These are phyloP conservation scores for Pangasius sanitwongsei DNA, from an alignment of 2,797 vertebrate species.

Conservation along the genomic window DNA sequence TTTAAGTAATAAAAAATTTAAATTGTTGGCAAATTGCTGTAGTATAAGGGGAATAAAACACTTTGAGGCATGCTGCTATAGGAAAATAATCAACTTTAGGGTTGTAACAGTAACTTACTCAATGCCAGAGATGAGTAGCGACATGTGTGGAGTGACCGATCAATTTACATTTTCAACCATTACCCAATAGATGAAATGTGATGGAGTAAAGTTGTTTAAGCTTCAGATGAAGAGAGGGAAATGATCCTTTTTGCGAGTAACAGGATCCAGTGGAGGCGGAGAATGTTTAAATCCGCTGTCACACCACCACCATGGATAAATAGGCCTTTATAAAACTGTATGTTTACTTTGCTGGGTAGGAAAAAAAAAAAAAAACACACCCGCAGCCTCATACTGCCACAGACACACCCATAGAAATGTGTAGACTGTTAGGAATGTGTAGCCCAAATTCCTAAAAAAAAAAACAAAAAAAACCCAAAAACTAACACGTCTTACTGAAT, in stretches of 20 bases:
- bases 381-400: background rate
- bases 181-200: too few relatives aligned
- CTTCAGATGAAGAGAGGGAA: background rate
- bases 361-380: background rate
- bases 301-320: conserved; percentile 20
- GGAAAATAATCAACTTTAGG: too few relatives aligned
- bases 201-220: background rate
- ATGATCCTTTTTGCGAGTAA: background rate
- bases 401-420: background rate
- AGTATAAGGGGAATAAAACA: background rate
- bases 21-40: background rate
- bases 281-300: background rate
- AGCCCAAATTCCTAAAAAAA: background rate
- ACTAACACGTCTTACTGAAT: background rate
- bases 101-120: too few relatives aligned
- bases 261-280: background rate
- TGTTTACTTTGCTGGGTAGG: conserved; percentile 17
- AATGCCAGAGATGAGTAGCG: too few relatives aligned
- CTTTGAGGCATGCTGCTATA: background rate
- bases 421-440: background rate
- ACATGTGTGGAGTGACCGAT: too few relatives aligned
- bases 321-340: background rate
- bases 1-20: background rate
- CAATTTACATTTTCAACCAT: background rate
- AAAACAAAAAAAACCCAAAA: background rate